Percentiles rank a stretch among this genome's conserved stretches.
Conservation (phyloP, 2,888 invertebrate species). For the Helleia helle region DNA sequence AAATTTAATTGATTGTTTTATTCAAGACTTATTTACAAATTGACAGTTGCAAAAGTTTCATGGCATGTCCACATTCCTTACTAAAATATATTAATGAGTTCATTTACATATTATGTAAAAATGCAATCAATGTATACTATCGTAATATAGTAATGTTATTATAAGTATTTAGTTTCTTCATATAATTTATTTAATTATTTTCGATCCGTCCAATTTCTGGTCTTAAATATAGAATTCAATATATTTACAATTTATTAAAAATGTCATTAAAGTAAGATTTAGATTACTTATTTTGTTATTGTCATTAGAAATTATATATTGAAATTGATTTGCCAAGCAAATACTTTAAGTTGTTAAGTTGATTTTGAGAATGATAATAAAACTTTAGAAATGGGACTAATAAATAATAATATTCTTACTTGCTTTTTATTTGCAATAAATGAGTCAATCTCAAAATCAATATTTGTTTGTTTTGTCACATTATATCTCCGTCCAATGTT, state of each 20-base stretch:
- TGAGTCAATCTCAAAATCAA: conserved; percentile 8
- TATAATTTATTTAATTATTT: conserved; percentile 21
- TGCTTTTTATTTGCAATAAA: neutral
- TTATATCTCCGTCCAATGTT: conserved; percentile 9
- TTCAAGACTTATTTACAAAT: too few species aligned
- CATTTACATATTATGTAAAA: too few species aligned
- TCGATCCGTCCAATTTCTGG: conserved; percentile 57
- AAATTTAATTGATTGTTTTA: too few species aligned
- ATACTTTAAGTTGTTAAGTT: conserved; percentile 14
- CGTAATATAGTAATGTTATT: neutral
- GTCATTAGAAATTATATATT: conserved; percentile 22
- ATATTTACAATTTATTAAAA: neutral
- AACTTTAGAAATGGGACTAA: neutral
- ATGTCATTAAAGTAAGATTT: neutral
- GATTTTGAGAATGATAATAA: conserved; percentile 12
- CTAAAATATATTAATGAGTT: too few species aligned
- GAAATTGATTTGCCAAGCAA: conserved; percentile 25
- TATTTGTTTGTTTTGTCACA: conserved; percentile 5
- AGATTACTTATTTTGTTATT: conserved; percentile 22
- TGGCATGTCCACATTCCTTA: too few species aligned
- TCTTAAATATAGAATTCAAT: conserved; percentile 23
- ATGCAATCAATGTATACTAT: too few species aligned
- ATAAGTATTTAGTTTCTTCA: neutral
- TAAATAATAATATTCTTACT: too few species aligned
- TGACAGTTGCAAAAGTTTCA: too few species aligned